These are phyloP conservation scores for Synergus laeviventris DNA, from an alignment of 2,888 invertebrate genomes.

Conservation along the genomic window DNA sequence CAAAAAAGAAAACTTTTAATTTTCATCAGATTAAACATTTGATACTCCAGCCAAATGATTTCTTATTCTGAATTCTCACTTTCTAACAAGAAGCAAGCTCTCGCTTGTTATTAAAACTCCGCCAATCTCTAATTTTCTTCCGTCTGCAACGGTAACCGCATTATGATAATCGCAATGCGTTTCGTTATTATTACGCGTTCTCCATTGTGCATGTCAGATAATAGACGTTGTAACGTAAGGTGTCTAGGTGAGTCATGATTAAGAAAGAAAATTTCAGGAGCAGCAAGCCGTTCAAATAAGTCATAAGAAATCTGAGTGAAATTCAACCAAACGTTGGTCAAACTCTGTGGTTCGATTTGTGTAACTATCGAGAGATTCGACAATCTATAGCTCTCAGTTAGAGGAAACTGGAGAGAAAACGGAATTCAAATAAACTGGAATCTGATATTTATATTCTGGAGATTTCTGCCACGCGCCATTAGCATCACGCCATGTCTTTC, in stretches of 20 bases:
- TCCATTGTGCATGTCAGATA: conserved; percentile 25
- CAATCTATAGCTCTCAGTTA: neutral
- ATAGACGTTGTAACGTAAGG: conserved; percentile 15
- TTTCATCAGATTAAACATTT: no score
- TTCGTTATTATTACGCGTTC: conserved; percentile 20
- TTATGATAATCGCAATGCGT: conserved; percentile 33
- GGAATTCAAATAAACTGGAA: neutral
- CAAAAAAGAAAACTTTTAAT: no score
- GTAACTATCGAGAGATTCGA: neutral
- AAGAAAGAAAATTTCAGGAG: conserved; percentile 11
- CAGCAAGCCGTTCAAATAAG: neutral
- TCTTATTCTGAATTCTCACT: conserved; percentile 15
- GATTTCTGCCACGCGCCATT: neutral
- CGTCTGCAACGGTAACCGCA: neutral
- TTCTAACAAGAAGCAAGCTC: conserved; percentile 8
- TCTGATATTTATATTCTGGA: neutral
- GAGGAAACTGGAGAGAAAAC: neutral
- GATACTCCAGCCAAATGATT: no score
- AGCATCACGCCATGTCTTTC: neutral
- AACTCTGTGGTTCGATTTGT: neutral
- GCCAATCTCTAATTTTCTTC: conserved; percentile 32
- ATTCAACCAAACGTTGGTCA: neutral
- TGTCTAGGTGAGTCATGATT: conserved; percentile 4
- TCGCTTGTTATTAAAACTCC: neutral
- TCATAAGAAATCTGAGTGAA: neutral